Evolutionary conservation across 2,113 vertebrate genomes (phyloP).

Genomic region (Gorsachius goisagi): DNA sequence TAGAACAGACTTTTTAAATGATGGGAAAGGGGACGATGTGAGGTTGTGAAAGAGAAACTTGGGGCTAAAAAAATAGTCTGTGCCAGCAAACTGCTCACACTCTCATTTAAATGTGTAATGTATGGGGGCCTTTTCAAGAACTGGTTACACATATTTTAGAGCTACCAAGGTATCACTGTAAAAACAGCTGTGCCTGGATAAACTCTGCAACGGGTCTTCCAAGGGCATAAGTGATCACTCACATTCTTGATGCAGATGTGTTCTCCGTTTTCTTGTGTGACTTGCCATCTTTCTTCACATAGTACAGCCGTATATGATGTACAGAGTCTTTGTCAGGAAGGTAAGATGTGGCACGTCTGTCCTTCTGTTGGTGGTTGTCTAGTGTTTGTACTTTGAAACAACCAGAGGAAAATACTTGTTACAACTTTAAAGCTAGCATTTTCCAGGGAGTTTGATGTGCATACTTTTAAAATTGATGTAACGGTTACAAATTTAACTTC

Average conservation of each 20-base stretch:
- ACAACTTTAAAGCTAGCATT: not conserved
- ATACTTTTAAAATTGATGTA: not conserved
- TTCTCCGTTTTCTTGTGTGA: not conserved
- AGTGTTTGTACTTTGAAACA: not conserved
- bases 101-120: not conserved
- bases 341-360: not conserved
- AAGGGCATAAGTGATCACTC: not conserved
- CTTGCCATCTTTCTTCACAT: not conserved
- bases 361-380: not conserved
- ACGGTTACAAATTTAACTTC: not conserved
- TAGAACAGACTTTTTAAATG: not conserved
- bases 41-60: not conserved
- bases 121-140: not conserved
- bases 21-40: not conserved
- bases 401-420: not conserved
- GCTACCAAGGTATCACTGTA: not conserved
- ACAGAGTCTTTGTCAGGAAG: not conserved
- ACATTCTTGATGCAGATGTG: not conserved
- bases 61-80: not conserved
- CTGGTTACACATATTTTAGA: conserved; percentile 12
- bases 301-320: not conserved
- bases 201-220: not conserved
- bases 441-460: not conserved
- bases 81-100: not conserved
- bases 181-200: not conserved